Evolutionary conservation across 2,888 invertebrate species (phyloP).

Genomic region (Teleiodes luculella): DNA sequence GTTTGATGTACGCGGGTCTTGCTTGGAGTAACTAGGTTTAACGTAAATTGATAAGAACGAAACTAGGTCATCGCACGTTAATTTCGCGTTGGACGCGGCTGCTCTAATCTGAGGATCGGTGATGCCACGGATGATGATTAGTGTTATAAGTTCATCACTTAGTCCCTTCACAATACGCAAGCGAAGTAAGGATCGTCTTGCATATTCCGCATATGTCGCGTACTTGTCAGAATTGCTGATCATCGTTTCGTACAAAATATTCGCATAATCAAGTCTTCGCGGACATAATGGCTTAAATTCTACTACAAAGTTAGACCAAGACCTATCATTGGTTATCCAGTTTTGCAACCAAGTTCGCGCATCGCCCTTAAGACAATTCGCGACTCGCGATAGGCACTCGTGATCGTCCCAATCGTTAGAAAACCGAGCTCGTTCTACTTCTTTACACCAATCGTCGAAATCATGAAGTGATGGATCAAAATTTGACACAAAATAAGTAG

Average conservation of each 20-base stretch:
- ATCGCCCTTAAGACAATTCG: constrained; percentile 17
- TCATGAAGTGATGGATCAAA: constrained; percentile 17
- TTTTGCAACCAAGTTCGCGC: constrained; percentile 12
- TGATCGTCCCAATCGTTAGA: constrained; percentile 17
- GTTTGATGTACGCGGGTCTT: neutral
- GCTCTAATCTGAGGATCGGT: constrained; percentile 25
- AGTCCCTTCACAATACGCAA: constrained; percentile 27
- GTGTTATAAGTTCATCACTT: constrained; percentile 26
- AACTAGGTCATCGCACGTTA: constrained; percentile 23
- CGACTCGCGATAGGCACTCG: constrained; percentile 19
- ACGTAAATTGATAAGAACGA: constrained; percentile 27
- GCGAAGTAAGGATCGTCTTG: constrained; percentile 27
- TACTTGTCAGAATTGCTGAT: constrained; percentile 25
- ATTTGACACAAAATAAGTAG: constrained; percentile 16
- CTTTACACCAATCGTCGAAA: constrained; percentile 16
- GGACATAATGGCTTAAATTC: constrained; percentile 30
- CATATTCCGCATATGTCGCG: constrained; percentile 32
- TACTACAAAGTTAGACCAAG: constrained; percentile 27
- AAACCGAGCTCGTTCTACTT: constrained; percentile 15
- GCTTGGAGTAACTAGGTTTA: constrained; percentile 19
- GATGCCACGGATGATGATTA: constrained; percentile 25
- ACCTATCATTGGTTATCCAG: constrained; percentile 24
- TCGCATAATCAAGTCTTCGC: constrained; percentile 22
- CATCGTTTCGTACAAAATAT: constrained; percentile 26
- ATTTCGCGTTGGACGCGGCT: constrained; percentile 27